Evolutionary conservation across 2,888 invertebrate species (phyloP).

Genomic region (Lycocerus yunnanus): DNA sequence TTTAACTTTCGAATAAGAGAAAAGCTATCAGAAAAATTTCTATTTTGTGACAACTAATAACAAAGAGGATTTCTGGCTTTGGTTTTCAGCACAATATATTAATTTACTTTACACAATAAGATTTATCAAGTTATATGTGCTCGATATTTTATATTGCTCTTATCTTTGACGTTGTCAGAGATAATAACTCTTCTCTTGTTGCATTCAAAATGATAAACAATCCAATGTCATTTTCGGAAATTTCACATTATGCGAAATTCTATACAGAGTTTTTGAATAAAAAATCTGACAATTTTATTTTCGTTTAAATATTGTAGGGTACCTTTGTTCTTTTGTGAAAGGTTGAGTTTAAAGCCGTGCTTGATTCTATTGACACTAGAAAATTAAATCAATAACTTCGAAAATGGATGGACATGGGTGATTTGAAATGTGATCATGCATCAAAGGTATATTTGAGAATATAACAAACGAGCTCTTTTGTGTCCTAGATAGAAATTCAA

Average conservation of each 20-base stretch:
- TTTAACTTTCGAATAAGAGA: neutral
- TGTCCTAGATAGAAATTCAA: constrained; percentile 16
- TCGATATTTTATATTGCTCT: neutral
- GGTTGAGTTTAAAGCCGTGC: constrained; percentile 42
- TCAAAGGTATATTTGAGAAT: constrained; percentile 43
- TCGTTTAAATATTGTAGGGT: constrained; percentile 41
- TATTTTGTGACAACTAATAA: neutral
- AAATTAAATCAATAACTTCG: constrained; percentile 56
- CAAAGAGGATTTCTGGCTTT: neutral
- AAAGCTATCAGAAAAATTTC: neutral
- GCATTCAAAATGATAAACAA: constrained; percentile 12
- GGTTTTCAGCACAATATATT: neutral
- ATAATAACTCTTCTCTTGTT: constrained; percentile 1
- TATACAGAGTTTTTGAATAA: constrained; percentile 29
- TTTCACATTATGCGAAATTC: constrained; percentile 22
- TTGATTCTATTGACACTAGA: constrained; percentile 49
- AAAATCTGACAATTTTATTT: constrained; percentile 40
- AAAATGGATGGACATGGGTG: constrained; percentile 53
- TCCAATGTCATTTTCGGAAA: constrained; percentile 14
- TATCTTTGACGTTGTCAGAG: neutral
- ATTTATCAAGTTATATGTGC: neutral
- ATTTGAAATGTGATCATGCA: constrained; percentile 45
- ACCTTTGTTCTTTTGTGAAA: constrained; percentile 47
- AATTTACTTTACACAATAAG: neutral
- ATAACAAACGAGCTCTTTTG: constrained; percentile 27